A percentile compares a stretch with the other conserved stretches of the same genome.
phyloP scores from a whole-genome alignment of 2,113 vertebrate genomes.

The Leptobrachium leishanense region DNA sequence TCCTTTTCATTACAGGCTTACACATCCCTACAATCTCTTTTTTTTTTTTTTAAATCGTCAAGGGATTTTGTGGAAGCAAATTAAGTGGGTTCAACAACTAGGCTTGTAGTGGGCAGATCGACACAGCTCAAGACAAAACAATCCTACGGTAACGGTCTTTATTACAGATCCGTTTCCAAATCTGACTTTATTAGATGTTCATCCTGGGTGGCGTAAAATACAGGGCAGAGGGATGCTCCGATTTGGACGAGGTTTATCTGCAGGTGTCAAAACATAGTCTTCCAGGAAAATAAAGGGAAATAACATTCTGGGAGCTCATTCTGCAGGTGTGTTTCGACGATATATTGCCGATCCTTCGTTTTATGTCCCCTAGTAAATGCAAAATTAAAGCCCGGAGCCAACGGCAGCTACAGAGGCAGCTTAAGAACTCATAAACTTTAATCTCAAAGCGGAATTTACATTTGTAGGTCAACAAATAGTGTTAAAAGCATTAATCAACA shows the following conservation, averaged over 20 bases:
- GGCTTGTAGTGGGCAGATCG: conserved; percentile 52
- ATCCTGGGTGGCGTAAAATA: conserved; percentile 54
- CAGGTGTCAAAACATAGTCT: conserved; percentile 67
- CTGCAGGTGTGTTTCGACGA: conserved; percentile 58
- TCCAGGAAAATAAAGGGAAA: conserved; percentile 58
- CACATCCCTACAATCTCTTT: conserved; percentile 15
- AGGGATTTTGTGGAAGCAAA: conserved; percentile 15
- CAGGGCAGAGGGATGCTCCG: conserved; percentile 54
- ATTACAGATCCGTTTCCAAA: conserved; percentile 58
- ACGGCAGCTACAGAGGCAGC: conserved; percentile 46
- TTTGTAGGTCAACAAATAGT: conserved; percentile 52
- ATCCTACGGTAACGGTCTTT: conserved; percentile 47
- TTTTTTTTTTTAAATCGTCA: background rate
- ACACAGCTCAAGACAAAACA: conserved; percentile 63
- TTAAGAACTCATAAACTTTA: conserved; percentile 49
- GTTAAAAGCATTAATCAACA: conserved; percentile 54
- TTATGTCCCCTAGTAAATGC: conserved; percentile 54
- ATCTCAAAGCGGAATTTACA: conserved; percentile 51
- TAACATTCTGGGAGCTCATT: conserved; percentile 55
- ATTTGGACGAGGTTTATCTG: conserved; percentile 61
- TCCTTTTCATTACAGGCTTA: background rate
- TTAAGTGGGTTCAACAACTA: conserved; percentile 34
- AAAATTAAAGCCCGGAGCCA: conserved; percentile 47
- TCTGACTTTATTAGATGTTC: conserved; percentile 48
- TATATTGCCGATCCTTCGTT: conserved; percentile 55